Base-by-base conservation (phyloP, 2,888 invertebrate genomes). In the Apotomis turbidana region DNA sequence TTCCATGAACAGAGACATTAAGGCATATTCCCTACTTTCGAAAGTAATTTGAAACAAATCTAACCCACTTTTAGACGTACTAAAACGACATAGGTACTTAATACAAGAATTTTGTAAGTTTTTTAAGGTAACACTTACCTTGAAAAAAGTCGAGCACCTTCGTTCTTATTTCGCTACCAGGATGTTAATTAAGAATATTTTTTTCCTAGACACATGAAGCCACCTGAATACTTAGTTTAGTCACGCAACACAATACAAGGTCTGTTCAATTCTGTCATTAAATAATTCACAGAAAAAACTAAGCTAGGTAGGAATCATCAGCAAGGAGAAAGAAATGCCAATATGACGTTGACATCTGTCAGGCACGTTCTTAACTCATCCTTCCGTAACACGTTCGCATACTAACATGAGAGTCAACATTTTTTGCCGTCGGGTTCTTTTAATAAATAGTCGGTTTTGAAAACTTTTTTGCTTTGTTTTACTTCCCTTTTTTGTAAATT, bases 201-300 rank as follows among this genome's bases (percentile, higher is more conserved):
- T 61, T 71, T 67, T 57, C 57, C 59, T 46, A 68, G 44, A 10
- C 68, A 61, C 52, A 60, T 55, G 44, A 49, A 63, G 58, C 51
- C 12, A 60, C 38, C 49, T 57, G 49, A 55, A 55, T 57, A 51
- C 62, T 58, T 58, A 49, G 44, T 68, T 63, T 72, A 72, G 62
- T 72, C 71, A 72, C 62, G 71, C 68, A 63, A 72, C 68, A 68
- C 71, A 63, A 72, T 63, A 68, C 68, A 71, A 68, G 71, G 68
- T 63, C 68, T 72, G 58, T 63, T 68, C 51, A 52, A 68, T 55
- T 64, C 12, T 60, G 51, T 58, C 62, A 63, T 68, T 72, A 66
- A 58, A 62, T 68, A 44, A 46, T 59, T 57, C 59, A 60, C 52
- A 70, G 49, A 63, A 58, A 62, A 60, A 68, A 13, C 51, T 27